Evolutionary conservation across 2,888 invertebrate species (phyloP), one percentile per base, ranked within the genome.

Genomic region (Stramonita haemastoma): DNA sequence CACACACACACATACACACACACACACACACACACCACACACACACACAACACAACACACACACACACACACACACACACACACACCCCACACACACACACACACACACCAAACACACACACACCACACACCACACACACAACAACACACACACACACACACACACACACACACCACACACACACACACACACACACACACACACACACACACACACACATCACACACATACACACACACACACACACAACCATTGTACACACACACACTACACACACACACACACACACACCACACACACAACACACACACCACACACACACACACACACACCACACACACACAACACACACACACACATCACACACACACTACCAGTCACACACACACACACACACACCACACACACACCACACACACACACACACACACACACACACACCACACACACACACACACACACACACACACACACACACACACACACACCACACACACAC

Each of bases 311-410:
- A 2, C 60, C 66, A 60, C 60, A 60, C 60, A 60, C 60, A 60
- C 19, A 60, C 60, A 60, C 60, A 60, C 60, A 60, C 19, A 60
- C 60, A 60, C 60, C 60, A 66, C 66, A 2, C 66, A 66, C 46
- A 46, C 46, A 46, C 4, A 5, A 46, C 46, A 46, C 46, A 46
- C 46, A 46, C 46, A 46, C 46, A 46, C 46, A 46, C 46, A 46
- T 15, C 60, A 60, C 60, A 60, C 60, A 60, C 60, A 60, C 60
- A 60, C 11, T 60, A 19, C 60, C 60, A 60, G 19, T 15, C 46
- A n/a, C 73, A 73, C 73, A 73, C n/a, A n/a, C 73, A 73, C n/a
- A n/a, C 73, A 73, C 73, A 73, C 73, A 73, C 73, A n/a, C 73
- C 73, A 73, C 73, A n/a, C n/a, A 73, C 73, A 73, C 73, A 73